These are phyloP conservation scores for Sycophila texana DNA, from an alignment of 2,888 invertebrate genomes.

Conservation along the genomic window DNA sequence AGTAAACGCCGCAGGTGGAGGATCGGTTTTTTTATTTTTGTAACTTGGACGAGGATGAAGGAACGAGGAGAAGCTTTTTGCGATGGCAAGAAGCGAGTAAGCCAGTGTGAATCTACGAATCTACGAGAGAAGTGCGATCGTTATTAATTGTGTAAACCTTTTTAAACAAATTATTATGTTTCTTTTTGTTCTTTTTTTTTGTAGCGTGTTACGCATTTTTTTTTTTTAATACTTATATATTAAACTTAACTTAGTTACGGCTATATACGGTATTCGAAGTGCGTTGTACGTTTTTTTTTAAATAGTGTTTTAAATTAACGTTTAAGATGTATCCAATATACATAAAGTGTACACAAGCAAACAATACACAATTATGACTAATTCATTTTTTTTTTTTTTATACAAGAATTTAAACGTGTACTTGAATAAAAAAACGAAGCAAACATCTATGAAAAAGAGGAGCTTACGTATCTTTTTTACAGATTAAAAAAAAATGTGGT, in stretches of 20 bases:
- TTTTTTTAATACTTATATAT: not conserved
- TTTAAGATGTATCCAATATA: too few relatives aligned
- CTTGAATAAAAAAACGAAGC: too few relatives aligned
- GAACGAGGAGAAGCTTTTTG: conserved; percentile 59
- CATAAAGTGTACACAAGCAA: too few relatives aligned
- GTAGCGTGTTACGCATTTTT: conserved; percentile 51
- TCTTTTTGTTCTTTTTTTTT: not conserved
- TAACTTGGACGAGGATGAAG: conserved; percentile 56
- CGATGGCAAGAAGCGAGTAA: conserved; percentile 58
- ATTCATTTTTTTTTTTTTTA: too few relatives aligned
- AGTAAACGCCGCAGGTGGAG: conserved; percentile 48
- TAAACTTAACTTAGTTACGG: conserved; percentile 15
- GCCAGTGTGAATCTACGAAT: conserved; percentile 58
- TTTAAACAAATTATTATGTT: conserved; percentile 17
- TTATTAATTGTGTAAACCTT: conserved; percentile 44
- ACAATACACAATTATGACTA: too few relatives aligned
- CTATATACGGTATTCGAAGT: conserved; percentile 22
- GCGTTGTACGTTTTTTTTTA: conserved; percentile 26
- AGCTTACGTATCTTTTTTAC: not conserved
- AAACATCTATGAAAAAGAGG: too few relatives aligned
- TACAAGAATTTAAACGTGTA: too few relatives aligned
- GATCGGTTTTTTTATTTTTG: conserved; percentile 41
- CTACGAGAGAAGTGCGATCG: conserved; percentile 57
- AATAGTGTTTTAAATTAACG: not conserved
- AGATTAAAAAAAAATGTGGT: not conserved